phyloP scores from a whole-genome alignment of 2,113 vertebrate genomes.

The Coreoperca whiteheadi region DNA sequence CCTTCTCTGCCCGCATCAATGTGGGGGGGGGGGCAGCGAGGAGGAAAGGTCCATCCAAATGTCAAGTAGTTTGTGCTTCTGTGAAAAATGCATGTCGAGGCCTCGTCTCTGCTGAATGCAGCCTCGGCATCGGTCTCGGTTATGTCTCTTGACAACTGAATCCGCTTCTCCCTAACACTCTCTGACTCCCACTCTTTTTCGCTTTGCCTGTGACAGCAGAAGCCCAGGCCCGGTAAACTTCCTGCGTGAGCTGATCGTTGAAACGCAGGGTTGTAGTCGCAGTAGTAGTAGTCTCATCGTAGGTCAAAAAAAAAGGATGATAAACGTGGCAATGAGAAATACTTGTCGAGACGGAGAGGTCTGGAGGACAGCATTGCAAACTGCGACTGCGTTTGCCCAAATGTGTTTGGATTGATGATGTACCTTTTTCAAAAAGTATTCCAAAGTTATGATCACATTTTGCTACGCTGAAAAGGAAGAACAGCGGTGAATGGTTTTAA shows the following conservation, averaged over 20 bases:
- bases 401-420: background rate
- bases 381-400: background rate
- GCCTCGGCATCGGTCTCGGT: slow-evolving; percentile 37
- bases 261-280: slow-evolving; percentile 3
- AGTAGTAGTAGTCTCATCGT: background rate
- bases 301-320: background rate
- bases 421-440: background rate
- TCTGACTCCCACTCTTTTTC: slow-evolving; percentile 51
- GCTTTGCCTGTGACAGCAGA: slow-evolving; percentile 23
- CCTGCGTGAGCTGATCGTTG: slow-evolving; percentile 5
- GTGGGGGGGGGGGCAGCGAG: background rate
- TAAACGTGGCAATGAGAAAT: background rate
- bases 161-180: slow-evolving; percentile 39
- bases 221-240: slow-evolving; percentile 3
- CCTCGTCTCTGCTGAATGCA: slow-evolving; percentile 48
- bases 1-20: slow-evolving; percentile 2
- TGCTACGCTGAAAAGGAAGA: background rate
- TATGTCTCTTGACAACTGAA: slow-evolving; percentile 63
- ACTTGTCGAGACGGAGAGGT: background rate
- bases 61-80: slow-evolving; percentile 64
- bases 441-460: background rate
- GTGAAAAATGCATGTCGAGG: slow-evolving; percentile 58
- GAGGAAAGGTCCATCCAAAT: slow-evolving; percentile 60
- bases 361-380: background rate
- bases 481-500: background rate